Conservation (phyloP, 1,140 invertebrate genomes). For the Diploscapter pachys region DNA sequence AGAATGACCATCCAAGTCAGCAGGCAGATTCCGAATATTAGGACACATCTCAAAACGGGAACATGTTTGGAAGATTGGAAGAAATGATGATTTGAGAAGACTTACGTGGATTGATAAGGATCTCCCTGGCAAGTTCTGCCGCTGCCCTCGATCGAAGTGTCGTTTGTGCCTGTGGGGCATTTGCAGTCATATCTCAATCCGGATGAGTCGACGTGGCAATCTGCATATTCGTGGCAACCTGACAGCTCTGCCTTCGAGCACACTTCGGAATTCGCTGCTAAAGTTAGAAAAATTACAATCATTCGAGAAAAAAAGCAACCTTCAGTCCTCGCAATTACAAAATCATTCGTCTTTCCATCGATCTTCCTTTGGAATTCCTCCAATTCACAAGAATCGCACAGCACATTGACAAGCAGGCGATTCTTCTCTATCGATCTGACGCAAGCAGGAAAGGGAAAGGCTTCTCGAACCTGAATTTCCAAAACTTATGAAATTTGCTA, state of each 20-base stretch:
- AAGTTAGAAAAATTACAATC: not conserved
- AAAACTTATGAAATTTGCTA: too few relatives aligned
- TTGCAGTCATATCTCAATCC: slow-evolving; percentile 18
- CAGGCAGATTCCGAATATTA: slow-evolving; percentile 25
- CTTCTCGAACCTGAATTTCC: too few relatives aligned
- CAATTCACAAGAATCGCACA: slow-evolving; percentile 3
- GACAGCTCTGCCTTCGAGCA: slow-evolving; percentile 3
- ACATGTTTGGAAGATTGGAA: too few relatives aligned
- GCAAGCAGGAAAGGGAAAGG: too few relatives aligned
- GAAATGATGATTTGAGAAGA: not conserved
- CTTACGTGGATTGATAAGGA: slow-evolving; percentile 23
- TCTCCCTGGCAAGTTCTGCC: slow-evolving; percentile 18
- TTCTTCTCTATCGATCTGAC: too few relatives aligned
- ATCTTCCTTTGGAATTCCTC: slow-evolving; percentile 1
- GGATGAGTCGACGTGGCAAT: slow-evolving; percentile 8
- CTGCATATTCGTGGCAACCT: slow-evolving; percentile 18
- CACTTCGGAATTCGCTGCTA: not conserved
- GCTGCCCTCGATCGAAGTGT: slow-evolving; percentile 6
- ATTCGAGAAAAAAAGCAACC: too few relatives aligned
- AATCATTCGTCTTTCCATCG: not conserved
- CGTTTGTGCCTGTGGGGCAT: slow-evolving; percentile 20
- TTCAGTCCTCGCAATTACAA: not conserved
- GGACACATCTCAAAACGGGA: slow-evolving; percentile 24
- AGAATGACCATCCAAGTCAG: slow-evolving; percentile 23
- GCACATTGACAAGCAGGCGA: not conserved